Conservation (phyloP, 1,140 invertebrate species). For the Aphidius gifuensis region DNA sequence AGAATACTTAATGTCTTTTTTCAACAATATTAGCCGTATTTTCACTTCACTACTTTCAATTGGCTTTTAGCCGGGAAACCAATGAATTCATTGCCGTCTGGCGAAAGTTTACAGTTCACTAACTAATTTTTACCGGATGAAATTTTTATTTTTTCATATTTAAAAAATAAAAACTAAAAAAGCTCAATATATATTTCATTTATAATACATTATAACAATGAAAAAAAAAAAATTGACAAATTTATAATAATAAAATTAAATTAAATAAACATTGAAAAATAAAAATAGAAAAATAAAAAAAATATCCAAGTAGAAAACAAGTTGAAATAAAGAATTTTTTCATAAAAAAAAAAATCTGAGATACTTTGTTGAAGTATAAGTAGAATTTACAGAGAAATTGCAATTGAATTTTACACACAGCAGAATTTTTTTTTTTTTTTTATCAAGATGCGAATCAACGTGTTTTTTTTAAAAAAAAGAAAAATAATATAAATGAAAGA, state of each 20-base stretch:
- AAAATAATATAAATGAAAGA: conserved; percentile 7
- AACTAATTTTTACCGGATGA: conserved; percentile 17
- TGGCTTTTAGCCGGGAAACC: conserved; percentile 19
- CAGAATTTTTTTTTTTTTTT: neutral
- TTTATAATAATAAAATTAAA: too few relatives aligned
- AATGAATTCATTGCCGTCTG: conserved; percentile 23
- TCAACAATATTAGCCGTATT: conserved; percentile 11
- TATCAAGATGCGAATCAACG: neutral
- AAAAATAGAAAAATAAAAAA: too few relatives aligned
- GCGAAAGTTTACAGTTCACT: conserved; percentile 19
- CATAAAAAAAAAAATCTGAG: conserved; percentile 3
- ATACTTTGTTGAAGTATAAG: conserved; percentile 5
- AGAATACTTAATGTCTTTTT: conserved; percentile 2
- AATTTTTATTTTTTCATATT: conserved; percentile 14
- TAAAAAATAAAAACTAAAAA: too few relatives aligned
- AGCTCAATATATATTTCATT: too few relatives aligned
- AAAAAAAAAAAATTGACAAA: too few relatives aligned
- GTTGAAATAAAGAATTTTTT: conserved; percentile 10
- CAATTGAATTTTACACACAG: neutral
- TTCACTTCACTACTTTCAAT: conserved; percentile 18
- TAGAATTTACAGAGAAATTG: conserved; percentile 14
- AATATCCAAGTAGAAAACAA: too few relatives aligned
- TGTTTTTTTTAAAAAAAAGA: neutral
- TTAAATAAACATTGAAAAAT: too few relatives aligned
- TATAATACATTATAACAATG: too few relatives aligned